Percentiles rank a stretch among this genome's conserved stretches.
Conservation (phyloP, 2,113 vertebrate species). For the Sphaerodactylus townsendi region DNA sequence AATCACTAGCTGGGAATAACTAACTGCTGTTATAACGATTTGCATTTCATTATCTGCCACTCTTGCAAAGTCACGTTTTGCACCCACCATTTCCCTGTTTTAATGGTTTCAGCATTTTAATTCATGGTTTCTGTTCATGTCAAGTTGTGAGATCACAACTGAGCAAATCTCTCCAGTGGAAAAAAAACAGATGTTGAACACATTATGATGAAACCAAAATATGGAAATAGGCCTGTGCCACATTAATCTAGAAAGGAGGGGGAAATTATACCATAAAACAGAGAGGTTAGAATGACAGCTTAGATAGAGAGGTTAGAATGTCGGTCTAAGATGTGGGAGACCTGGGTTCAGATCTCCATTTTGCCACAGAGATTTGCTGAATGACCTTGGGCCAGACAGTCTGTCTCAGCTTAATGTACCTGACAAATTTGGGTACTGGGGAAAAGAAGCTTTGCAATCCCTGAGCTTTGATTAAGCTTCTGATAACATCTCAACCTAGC, state of each 20-base stretch:
- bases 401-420: too few species aligned
- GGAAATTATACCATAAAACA: neutral
- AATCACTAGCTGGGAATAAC: neutral
- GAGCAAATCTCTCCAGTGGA: neutral
- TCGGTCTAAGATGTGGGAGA: too few species aligned
- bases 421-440: too few species aligned
- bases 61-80: constrained; percentile 4
- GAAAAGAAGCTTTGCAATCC: too few species aligned
- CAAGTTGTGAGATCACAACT: neutral
- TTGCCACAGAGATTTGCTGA: too few species aligned
- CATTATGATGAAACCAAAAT: constrained; percentile 32
- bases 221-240: constrained; percentile 23
- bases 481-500: too few species aligned
- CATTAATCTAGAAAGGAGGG: constrained; percentile 25
- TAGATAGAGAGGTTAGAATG: too few species aligned
- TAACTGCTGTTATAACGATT: constrained; percentile 20
- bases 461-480: too few species aligned
- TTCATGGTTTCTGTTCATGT: constrained; percentile 36
- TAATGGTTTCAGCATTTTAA: constrained; percentile 37
- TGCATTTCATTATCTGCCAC: constrained; percentile 22
- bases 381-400: too few species aligned
- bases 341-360: too few species aligned
- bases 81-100: constrained; percentile 23
- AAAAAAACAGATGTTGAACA: constrained; percentile 21
- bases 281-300: too few species aligned